A percentile compares a stretch with the other conserved stretches of the same genome.
Evolutionary conservation across 2,113 vertebrate species (phyloP).

Genomic region (Oreochromis niloticus): DNA sequence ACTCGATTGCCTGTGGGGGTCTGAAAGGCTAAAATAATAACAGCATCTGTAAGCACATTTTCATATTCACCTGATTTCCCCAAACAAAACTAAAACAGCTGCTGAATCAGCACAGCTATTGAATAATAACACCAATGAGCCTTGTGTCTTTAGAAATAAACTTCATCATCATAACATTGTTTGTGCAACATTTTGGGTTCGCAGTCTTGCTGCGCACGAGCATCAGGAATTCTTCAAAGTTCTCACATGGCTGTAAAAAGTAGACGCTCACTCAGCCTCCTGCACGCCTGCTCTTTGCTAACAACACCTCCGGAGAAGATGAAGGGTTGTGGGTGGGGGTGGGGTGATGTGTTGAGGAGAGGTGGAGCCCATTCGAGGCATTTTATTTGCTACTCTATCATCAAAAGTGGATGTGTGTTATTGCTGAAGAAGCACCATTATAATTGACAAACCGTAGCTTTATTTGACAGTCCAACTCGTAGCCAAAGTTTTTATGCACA

Average conservation of each 20-base stretch:
- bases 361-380: not conserved
- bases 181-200: not conserved
- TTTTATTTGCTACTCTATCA: constrained; percentile 22
- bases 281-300: not conserved
- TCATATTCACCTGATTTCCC: not conserved
- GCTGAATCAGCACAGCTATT: not conserved
- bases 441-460: constrained; percentile 1
- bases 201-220: not conserved
- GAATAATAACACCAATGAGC: not conserved
- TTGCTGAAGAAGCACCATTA: constrained; percentile 29
- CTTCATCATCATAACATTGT: not conserved
- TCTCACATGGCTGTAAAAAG: not conserved
- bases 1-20: not conserved
- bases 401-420: constrained; percentile 1
- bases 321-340: not conserved
- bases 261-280: not conserved
- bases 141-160: not conserved
- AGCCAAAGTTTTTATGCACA: not conserved
- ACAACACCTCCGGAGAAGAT: not conserved
- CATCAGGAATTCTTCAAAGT: not conserved
- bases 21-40: not conserved
- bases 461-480: not conserved
- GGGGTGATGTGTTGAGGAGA: not conserved
- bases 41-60: not conserved
- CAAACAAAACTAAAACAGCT: not conserved